A percentile compares a stretch with the other conserved stretches of the same genome.
These are phyloP conservation scores for Catharus bicknelli DNA, from an alignment of 2,113 vertebrate species.

Conservation along the genomic window DNA sequence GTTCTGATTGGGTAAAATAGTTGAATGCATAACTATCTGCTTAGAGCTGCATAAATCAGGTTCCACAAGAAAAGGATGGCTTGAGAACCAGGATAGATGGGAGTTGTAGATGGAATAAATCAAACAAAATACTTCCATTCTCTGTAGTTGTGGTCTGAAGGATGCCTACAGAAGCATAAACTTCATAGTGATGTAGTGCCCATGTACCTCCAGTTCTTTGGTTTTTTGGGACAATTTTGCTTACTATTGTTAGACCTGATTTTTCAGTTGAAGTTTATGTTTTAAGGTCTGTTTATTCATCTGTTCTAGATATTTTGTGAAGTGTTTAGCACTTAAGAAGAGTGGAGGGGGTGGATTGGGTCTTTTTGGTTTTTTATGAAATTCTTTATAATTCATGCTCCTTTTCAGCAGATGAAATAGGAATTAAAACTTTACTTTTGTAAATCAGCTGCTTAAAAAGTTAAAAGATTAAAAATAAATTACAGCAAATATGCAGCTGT, in stretches of 20 bases:
- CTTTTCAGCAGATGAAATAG: not conserved
- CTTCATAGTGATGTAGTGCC: not conserved
- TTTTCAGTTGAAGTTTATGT: not conserved
- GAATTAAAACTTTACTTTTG: not conserved
- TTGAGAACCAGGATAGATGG: not conserved
- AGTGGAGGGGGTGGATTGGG: fast-evolving
- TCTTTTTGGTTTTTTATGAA: not conserved
- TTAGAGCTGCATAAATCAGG: not conserved
- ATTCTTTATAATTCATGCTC: not conserved
- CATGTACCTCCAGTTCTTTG: not conserved
- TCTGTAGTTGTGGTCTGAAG: not conserved
- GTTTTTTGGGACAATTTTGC: not conserved
- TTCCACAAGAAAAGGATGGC: not conserved
- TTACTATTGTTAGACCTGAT: not conserved
- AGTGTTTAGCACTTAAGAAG: not conserved
- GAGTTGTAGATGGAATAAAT: not conserved
- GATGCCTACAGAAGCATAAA: not conserved
- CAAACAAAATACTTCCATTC: not conserved
- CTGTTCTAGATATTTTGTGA: not conserved
- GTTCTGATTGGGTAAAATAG: not conserved
- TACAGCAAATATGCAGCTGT: not conserved
- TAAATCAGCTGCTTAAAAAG: not conserved
- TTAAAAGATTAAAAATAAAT: not conserved
- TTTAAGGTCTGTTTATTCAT: not conserved
- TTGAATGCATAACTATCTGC: not conserved